Evolutionary conservation across 2,113 vertebrate genomes (phyloP).

Genomic region (Sula dactylatra): DNA sequence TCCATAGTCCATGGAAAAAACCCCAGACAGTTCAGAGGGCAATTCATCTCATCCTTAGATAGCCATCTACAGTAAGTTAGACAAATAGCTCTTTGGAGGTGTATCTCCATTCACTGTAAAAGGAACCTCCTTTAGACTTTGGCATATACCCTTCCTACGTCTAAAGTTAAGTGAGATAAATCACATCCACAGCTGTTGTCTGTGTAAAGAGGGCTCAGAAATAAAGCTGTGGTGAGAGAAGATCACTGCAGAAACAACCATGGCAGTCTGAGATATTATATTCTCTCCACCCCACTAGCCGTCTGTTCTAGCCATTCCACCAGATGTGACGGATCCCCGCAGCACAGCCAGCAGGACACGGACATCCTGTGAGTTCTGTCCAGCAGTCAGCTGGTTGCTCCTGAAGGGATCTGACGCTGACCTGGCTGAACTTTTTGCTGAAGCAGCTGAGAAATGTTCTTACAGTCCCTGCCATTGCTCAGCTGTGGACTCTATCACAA

Average conservation of each 20-base stretch:
- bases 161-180: neutral
- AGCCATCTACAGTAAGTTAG: conserved; percentile 17
- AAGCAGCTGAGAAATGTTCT: conserved; percentile 28
- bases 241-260: neutral
- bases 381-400: neutral
- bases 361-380: neutral
- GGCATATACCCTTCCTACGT: neutral
- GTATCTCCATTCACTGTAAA: neutral
- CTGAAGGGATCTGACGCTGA: neutral
- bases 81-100: conserved; percentile 8
- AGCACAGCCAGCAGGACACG: neutral
- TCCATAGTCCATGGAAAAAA: neutral
- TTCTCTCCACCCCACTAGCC: neutral
- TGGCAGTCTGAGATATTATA: neutral
- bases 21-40: neutral
- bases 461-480: neutral
- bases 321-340: neutral
- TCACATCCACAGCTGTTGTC: neutral
- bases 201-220: neutral
- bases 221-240: neutral
- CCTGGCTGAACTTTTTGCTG: conserved; percentile 28
- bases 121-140: neutral
- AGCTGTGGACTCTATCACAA: neutral
- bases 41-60: neutral
- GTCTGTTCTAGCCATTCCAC: neutral